Evolutionary conservation across 2,113 vertebrate genomes (phyloP).

Genomic region (Alethe castanea): DNA sequence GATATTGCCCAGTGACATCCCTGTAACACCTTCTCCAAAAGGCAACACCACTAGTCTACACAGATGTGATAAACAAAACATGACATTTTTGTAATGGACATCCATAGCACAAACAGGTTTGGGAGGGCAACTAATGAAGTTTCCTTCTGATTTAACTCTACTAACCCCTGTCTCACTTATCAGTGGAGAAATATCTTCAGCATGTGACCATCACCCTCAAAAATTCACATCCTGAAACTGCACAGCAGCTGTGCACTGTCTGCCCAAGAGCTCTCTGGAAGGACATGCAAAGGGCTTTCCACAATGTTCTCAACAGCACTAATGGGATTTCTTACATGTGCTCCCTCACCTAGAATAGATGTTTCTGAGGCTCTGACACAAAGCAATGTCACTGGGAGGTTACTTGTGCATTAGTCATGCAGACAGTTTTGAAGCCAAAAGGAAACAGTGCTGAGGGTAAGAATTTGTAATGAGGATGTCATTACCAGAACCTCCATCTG

Average conservation of each 20-base stretch:
- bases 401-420: background rate
- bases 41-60: background rate
- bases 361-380: background rate
- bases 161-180: background rate
- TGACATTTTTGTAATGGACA: accelerated
- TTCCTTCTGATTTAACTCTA: background rate
- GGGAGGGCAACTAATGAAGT: background rate
- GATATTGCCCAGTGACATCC: background rate
- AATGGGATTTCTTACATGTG: background rate
- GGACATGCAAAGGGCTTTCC: background rate
- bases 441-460: background rate
- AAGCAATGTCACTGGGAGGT: background rate
- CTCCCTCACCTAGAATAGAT: background rate
- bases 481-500: background rate
- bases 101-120: background rate
- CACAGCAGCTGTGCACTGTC: background rate
- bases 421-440: background rate
- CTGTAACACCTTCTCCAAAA: background rate
- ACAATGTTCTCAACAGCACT: background rate
- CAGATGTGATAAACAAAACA: background rate
- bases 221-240: background rate
- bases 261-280: background rate
- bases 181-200: background rate
- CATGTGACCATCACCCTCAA: background rate
- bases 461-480: background rate